phyloP scores from a whole-genome alignment of 2,888 invertebrate species.

The Tenthredo mesomela region DNA sequence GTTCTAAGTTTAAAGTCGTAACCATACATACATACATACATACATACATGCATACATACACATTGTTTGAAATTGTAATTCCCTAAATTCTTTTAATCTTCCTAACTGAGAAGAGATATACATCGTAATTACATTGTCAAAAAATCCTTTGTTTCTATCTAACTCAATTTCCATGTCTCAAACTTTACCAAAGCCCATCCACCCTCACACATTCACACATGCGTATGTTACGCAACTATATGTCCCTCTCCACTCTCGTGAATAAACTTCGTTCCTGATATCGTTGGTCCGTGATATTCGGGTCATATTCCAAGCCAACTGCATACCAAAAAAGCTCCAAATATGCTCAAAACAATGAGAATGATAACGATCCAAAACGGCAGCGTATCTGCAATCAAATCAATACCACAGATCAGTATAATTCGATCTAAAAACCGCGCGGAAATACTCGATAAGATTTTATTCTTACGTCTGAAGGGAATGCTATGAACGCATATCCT shows the following conservation, averaged over 20 bases:
- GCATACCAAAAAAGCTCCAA: conserved; percentile 89
- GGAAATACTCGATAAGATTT: background rate
- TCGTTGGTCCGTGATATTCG: background rate
- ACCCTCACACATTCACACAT: background rate
- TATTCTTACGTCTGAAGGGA: conserved; percentile 87
- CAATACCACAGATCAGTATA: conserved; percentile 25
- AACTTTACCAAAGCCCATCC: background rate
- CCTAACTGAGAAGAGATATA: background rate
- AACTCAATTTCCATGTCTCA: background rate
- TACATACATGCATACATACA: background rate
- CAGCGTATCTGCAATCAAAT: conserved; percentile 84
- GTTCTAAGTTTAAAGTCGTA: background rate
- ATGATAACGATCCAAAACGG: conserved; percentile 90
- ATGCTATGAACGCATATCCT: conserved; percentile 93
- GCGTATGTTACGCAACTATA: background rate
- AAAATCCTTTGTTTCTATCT: background rate
- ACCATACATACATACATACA: background rate
- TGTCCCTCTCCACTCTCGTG: background rate
- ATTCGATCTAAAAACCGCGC: background rate
- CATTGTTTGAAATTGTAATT: background rate
- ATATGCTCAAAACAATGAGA: conserved; percentile 87
- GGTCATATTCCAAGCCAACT: conserved; percentile 88
- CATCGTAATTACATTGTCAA: background rate
- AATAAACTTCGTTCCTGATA: background rate
- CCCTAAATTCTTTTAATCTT: background rate